Conservation (phyloP, 2,888 invertebrate species). For the Ornithoptera alexandrae region DNA sequence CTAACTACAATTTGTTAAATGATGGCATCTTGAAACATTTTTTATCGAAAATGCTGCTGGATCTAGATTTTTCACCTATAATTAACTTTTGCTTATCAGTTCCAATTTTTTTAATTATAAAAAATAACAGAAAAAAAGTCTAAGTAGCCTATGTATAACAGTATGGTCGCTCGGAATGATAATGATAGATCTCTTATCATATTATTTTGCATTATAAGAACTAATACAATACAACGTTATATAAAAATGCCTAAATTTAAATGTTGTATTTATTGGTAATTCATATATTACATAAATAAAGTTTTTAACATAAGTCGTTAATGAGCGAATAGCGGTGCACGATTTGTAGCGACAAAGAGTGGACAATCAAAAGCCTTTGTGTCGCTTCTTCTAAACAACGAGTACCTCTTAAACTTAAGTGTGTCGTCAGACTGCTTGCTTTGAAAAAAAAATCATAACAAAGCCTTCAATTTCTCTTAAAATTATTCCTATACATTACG, state of each 20-base stretch:
- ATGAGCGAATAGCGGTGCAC: constrained; percentile 33
- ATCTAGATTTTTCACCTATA: no score
- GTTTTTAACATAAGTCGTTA: constrained; percentile 30
- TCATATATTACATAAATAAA: not conserved
- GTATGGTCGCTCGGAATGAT: no score
- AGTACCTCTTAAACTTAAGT: constrained; percentile 27
- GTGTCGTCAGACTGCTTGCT: constrained; percentile 28
- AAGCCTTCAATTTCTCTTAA: constrained; percentile 17
- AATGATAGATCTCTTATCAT: no score
- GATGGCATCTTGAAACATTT: no score
- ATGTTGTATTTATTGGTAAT: not conserved
- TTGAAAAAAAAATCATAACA: constrained; percentile 28
- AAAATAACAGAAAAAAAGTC: no score
- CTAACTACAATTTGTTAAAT: no score
- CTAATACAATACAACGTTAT: no score
- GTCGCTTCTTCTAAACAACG: constrained; percentile 30
- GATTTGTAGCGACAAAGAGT: constrained; percentile 25
- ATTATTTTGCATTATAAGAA: no score
- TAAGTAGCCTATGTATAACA: no score
- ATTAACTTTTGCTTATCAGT: no score
- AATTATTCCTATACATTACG: not conserved
- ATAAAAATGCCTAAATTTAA: not conserved
- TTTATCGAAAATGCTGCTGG: no score
- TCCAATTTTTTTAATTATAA: no score
- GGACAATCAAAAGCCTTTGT: constrained; percentile 27